Percentiles rank a stretch among this genome's conserved stretches.
These are phyloP conservation scores for Phania funesta DNA, from an alignment of 2,888 invertebrate genomes.

Conservation along the genomic window DNA sequence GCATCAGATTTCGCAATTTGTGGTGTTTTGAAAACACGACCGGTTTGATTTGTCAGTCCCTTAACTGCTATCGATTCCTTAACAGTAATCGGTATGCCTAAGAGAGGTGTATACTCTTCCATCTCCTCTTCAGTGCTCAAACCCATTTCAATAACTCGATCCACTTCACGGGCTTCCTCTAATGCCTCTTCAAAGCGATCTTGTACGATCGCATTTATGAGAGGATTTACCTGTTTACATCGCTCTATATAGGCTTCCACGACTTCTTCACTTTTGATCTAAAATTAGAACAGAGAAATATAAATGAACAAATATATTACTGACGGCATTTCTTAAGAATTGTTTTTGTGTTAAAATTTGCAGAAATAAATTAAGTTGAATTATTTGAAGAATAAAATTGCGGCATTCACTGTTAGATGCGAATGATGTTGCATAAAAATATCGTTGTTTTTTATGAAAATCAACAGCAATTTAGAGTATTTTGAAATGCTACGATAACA, in stretches of 20 bases:
- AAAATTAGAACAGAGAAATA: slow-evolving; percentile 69
- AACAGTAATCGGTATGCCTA: slow-evolving; percentile 92
- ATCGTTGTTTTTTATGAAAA: too few relatives aligned
- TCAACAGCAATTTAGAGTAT: too few relatives aligned
- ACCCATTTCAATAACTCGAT: slow-evolving; percentile 84
- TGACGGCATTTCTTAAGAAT: too few relatives aligned
- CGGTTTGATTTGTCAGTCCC: slow-evolving; percentile 90
- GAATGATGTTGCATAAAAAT: too few relatives aligned
- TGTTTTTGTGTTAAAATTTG: too few relatives aligned
- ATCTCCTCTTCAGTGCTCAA: slow-evolving; percentile 83
- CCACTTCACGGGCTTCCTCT: slow-evolving; percentile 87
- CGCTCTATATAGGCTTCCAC: slow-evolving; percentile 87
- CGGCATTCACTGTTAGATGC: too few relatives aligned
- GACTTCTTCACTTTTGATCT: slow-evolving; percentile 87
- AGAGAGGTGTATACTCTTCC: slow-evolving; percentile 86
- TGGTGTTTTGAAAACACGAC: slow-evolving; percentile 83
- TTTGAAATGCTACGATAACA: too few relatives aligned
- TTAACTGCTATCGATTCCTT: slow-evolving; percentile 91
- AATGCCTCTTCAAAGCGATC: slow-evolving; percentile 88
- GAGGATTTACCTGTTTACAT: slow-evolving; percentile 88
- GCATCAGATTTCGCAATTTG: slow-evolving; percentile 87
- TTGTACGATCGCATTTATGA: slow-evolving; percentile 90
- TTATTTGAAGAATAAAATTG: too few relatives aligned
- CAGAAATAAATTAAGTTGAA: too few relatives aligned
- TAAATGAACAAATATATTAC: too few relatives aligned